These are phyloP conservation scores for Caerostris darwini DNA, from an alignment of 1,140 invertebrate species.

Conservation along the genomic window DNA sequence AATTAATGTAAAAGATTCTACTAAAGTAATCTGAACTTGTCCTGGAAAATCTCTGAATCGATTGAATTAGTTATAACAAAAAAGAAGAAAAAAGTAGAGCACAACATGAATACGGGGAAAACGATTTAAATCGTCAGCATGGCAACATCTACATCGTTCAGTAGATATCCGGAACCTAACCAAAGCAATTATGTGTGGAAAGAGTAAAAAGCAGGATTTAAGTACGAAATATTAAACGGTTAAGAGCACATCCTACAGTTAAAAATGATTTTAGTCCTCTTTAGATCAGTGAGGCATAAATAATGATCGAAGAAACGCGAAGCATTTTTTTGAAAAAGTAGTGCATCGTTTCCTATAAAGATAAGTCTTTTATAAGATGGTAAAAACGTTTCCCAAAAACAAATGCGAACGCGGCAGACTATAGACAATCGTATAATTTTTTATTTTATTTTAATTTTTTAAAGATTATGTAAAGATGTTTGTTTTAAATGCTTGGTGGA, in stretches of 20 bases:
- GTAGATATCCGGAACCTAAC: background rate
- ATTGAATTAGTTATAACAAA: too few species aligned
- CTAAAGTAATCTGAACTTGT: too few species aligned
- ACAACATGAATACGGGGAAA: too few species aligned
- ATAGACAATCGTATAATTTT: background rate
- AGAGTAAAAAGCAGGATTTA: background rate
- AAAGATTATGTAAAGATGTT: background rate
- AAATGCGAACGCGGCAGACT: background rate
- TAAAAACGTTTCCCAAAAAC: background rate
- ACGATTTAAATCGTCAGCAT: too few species aligned
- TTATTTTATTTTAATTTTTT: too few species aligned
- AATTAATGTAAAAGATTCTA: too few species aligned
- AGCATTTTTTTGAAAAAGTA: background rate
- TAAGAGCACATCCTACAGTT: conserved; percentile 7
- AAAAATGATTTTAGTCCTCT: background rate
- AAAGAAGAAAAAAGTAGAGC: too few species aligned
- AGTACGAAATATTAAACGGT: background rate
- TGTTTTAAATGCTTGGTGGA: background rate
- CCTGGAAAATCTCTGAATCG: too few species aligned
- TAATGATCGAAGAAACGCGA: background rate
- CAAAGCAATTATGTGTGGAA: background rate
- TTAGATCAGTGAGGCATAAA: conserved; percentile 13
- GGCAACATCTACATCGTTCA: background rate
- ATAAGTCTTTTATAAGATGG: background rate
- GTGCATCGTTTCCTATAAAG: background rate